Evolutionary conservation across 2,888 invertebrate species (phyloP), one percentile per base, ranked within the genome.

Genomic region (Nineta flava): DNA sequence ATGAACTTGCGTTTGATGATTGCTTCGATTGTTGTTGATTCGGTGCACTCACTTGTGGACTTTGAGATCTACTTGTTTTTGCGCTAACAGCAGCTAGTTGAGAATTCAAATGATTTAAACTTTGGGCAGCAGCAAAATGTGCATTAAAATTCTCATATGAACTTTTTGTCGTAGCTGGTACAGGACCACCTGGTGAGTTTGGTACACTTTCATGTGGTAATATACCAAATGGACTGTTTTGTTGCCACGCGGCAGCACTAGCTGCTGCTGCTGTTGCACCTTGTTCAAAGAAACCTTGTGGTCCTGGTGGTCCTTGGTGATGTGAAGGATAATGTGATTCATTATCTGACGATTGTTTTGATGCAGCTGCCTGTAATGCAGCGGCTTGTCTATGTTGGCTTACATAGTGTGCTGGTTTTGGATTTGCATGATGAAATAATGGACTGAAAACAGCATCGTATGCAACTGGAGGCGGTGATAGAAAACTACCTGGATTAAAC

Each of bases 361-460:
- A 57, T 6, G 59, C 52, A 35, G 67, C 63, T 55, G 66, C 66
- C 42, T 66, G 63, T 58, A 67, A 65, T 54, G 74, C 76, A 62
- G 79, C 70, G 53, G 75, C 76, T 69, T 83, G 83, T 53, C 82
- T 71, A 62, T 83, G 83, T 62, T 83, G 81, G 43, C 75, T 73
- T 60, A 70, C 76, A 63, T 82, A 83, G 62, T 81, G 81, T 54
- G 82, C 79, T 58, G 82, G 82, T 65, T 83, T 83, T 10, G 81
- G 75, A 56, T 78, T 80, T 3, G 68, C 59, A 71, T 83, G 85
- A 65, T 87, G 87, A 67, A 87, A 87, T 54, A 87, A 68, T 53
- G 87, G 87, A 56, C 83, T 80, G 63, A 88, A 87, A 51, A 87
- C 85, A 57, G 82, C 76, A 65, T 87, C 87, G 66, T 87, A 88